A percentile compares a stretch with the other conserved stretches of the same genome.
phyloP scores from a whole-genome alignment of 2,797 vertebrate genomes.

The Bucorvus abyssinicus region DNA sequence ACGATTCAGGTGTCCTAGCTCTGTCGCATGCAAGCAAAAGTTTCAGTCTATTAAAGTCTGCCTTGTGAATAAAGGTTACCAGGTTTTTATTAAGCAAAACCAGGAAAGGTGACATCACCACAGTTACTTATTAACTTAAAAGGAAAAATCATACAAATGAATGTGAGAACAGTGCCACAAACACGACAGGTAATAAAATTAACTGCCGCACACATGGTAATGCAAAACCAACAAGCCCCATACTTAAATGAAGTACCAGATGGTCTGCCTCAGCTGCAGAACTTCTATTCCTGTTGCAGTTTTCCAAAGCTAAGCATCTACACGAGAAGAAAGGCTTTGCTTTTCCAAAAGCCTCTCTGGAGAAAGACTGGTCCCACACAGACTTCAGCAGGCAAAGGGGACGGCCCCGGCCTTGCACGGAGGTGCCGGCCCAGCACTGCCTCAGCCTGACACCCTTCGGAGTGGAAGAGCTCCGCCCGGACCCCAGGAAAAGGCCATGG shows the following conservation, averaged over 20 bases:
- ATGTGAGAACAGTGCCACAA: not conserved
- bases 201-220: not conserved
- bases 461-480: no score
- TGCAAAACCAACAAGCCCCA: not conserved
- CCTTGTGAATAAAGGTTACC: not conserved
- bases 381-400: not conserved
- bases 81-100: not conserved
- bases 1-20: not conserved
- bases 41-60: not conserved
- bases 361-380: not conserved
- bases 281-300: not conserved
- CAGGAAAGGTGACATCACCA: not conserved
- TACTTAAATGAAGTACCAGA: fast-evolving
- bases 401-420: not conserved
- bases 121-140: constrained; percentile 40
- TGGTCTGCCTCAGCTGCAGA: not conserved
- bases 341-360: not conserved
- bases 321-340: not conserved
- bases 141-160: not conserved
- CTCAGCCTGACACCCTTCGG: no score
- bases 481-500: not conserved
- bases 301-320: not conserved
- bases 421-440: no score
- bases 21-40: not conserved
- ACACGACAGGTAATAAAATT: not conserved